phyloP scores from a whole-genome alignment of 1,140 invertebrate species.

The Leptonema lineaticorne region DNA sequence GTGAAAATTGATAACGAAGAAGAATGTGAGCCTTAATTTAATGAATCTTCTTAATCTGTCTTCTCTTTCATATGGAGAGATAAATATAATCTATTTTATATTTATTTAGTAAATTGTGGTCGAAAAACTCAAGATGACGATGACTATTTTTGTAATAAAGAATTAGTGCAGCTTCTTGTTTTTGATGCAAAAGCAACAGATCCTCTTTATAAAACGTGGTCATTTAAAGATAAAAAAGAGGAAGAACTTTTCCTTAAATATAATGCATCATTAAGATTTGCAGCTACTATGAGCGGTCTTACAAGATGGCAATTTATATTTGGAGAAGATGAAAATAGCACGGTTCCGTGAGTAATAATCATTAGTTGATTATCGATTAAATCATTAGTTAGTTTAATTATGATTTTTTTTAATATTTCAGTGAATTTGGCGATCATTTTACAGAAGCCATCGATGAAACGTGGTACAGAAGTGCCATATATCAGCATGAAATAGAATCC shows the following conservation, averaged over 20 bases:
- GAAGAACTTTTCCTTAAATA: slow-evolving; percentile 63
- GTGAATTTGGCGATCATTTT: slow-evolving; percentile 77
- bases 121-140: slow-evolving; percentile 63
- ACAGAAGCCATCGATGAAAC: slow-evolving; percentile 83
- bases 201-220: slow-evolving; percentile 65
- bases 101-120: slow-evolving; percentile 60
- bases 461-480: slow-evolving; percentile 89
- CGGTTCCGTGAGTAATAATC: slow-evolving; percentile 31
- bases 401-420: slow-evolving; percentile 43
- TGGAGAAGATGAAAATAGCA: slow-evolving; percentile 49
- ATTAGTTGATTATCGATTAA: background rate
- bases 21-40: slow-evolving; percentile 41
- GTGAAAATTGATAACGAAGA: slow-evolving; percentile 40
- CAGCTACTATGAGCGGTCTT: slow-evolving; percentile 85
- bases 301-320: slow-evolving; percentile 79
- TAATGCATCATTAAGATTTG: slow-evolving; percentile 72
- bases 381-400: background rate
- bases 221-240: slow-evolving; percentile 56
- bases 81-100: too few relatives aligned
- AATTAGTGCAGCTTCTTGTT: slow-evolving; percentile 79
- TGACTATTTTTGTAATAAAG: slow-evolving; percentile 81
- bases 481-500: slow-evolving; percentile 75
- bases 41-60: too few relatives aligned
- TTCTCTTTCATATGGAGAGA: too few relatives aligned
- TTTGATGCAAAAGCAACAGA: slow-evolving; percentile 85